Evolutionary conservation across 2,888 invertebrate genomes (phyloP), one percentile per base, ranked within the genome.

Genomic region (Danaus chrysippus): DNA sequence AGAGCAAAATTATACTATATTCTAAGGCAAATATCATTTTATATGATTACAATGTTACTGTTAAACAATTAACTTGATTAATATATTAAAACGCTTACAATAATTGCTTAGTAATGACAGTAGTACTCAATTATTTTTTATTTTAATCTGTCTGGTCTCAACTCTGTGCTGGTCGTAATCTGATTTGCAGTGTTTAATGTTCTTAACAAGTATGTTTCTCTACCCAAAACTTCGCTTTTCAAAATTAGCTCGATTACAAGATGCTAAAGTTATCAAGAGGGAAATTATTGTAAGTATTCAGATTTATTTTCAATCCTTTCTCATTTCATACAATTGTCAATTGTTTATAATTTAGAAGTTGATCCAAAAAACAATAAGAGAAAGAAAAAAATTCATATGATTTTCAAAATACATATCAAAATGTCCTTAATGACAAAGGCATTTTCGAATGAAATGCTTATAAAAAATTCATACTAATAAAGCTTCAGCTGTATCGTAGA

Each of bases 151-250:
- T 58, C 13, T 52, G 53, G 61, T 61, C 64, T 59, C 8, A 56
- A 34, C 53, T 64, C 62, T 64, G 67, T 62, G 59, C 61, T 65
- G 63, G 61, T 23, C 61, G 66, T 79, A 78, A 81, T 80, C 75
- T 72, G 78, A 79, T 81, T 78, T 75, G 66, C 73, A 71, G 73
- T 77, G 76, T 79, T 80, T 79, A 78, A 76, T 70, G 75, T 74
- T 72, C 69, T 70, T 77, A 75, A 76, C 71, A 75, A 77, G 73
- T 72, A 68, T 71, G 73, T 76, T 72, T 73, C 67, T 63, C 65
- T 64, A 61, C 66, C 61, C 71, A 73, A 76, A 77, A 73, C 72
- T 73, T 71, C 61, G 70, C 71, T 69, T 65, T 71, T 74, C 66
- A 64, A 71, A 75, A 76, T 76, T 74, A 74, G 74, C 68, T 69